Evolutionary conservation across 2,797 vertebrate genomes (phyloP).

Genomic region (Phataginus tetradactyla): DNA sequence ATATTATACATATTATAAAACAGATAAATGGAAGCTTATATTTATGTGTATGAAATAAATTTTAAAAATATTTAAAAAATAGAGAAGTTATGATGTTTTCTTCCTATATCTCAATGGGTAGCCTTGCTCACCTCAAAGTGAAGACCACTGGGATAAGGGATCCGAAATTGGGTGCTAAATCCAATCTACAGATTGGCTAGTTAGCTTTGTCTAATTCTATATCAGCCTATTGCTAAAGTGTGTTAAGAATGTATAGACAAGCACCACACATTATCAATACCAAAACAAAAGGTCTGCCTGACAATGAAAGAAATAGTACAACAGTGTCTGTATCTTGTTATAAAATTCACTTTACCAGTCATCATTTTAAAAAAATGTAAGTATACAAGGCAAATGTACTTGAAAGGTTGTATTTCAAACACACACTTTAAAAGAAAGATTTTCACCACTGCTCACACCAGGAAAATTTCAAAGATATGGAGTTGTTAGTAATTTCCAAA

Average conservation of each 20-base stretch:
- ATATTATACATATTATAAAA: neutral
- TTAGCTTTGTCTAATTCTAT: conserved; percentile 4
- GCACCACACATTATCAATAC: neutral
- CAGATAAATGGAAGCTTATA: neutral
- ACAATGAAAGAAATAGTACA: neutral
- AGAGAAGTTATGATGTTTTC: neutral
- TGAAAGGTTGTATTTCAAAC: conserved; percentile 7
- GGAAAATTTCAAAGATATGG: neutral
- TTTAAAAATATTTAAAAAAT: neutral
- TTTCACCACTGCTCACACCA: neutral
- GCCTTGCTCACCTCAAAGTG: neutral
- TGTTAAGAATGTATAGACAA: neutral
- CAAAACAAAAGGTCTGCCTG: neutral
- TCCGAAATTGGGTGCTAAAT: neutral
- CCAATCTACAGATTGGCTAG: neutral
- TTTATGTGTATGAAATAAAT: neutral
- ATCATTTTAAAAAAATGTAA: neutral
- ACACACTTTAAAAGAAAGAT: conserved; percentile 17
- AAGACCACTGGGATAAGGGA: neutral
- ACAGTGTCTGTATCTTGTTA: neutral
- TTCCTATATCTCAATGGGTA: neutral
- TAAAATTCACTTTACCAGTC: neutral
- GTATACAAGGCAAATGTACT: neutral
- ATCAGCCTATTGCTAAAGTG: neutral
- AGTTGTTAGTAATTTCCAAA: neutral